These are phyloP conservation scores for Phymorhynchus buccinoides DNA, from an alignment of 1,140 invertebrate genomes.

Conservation along the genomic window DNA sequence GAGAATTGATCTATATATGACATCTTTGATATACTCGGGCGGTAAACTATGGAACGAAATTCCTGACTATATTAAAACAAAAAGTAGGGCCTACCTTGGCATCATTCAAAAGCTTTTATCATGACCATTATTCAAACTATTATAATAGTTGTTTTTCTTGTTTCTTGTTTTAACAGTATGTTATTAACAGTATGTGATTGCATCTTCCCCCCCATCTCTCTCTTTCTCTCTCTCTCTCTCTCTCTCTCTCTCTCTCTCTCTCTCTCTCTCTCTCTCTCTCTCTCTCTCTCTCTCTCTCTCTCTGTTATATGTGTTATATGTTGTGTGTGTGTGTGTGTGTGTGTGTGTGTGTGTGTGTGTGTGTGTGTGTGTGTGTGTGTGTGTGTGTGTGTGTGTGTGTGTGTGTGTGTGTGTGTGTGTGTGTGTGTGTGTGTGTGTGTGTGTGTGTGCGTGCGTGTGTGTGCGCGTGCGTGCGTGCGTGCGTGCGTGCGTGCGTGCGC, in stretches of 20 bases:
- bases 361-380: conserved; percentile 3
- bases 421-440: conserved; percentile 1
- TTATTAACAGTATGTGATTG: too few species aligned
- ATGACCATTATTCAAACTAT: neutral
- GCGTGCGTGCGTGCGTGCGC: conserved; percentile 4
- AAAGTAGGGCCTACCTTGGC: too few species aligned
- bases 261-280: conserved; percentile 13
- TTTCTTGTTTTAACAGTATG: too few species aligned
- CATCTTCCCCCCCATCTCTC: too few species aligned
- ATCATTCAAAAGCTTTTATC: too few species aligned
- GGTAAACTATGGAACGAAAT: too few species aligned
- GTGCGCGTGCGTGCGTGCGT: neutral
- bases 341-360: conserved; percentile 9
- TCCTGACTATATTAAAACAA: too few species aligned
- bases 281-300: neutral
- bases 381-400: neutral
- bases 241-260: too few species aligned
- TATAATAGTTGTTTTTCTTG: too few species aligned
- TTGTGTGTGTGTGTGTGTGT: neutral
- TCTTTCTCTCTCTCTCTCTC: too few species aligned
- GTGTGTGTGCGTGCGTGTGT: neutral
- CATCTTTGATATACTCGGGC: too few species aligned
- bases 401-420: conserved; percentile 1
- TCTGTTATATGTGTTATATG: neutral
- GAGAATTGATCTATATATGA: too few species aligned